Conservation (phyloP, 2,888 invertebrate genomes). For the Mesorhabditis spiculigera region DNA sequence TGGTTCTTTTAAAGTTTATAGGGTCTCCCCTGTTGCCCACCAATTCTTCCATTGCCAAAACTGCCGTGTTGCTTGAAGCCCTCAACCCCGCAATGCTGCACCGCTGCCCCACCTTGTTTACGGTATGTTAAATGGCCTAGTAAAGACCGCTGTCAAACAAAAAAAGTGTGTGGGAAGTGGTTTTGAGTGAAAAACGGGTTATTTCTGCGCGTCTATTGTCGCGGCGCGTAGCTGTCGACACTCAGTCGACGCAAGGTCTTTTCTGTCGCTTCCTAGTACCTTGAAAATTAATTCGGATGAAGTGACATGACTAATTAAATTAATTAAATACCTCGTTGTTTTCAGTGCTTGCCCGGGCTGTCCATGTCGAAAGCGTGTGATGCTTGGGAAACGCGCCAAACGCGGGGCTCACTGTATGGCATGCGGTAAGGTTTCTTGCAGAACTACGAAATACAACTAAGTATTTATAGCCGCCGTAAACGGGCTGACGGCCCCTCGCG, state of each 20-base stretch:
- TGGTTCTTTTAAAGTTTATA: neutral
- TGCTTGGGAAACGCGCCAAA: constrained; percentile 35
- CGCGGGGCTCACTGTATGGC: constrained; percentile 38
- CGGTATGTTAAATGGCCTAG: constrained; percentile 9
- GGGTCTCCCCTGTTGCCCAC: constrained; percentile 41
- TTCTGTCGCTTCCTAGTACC: neutral
- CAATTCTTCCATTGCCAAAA: constrained; percentile 24
- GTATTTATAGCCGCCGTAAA: neutral
- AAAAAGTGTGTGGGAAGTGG: too few species aligned
- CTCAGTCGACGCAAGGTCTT: neutral
- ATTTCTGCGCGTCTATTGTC: too few species aligned
- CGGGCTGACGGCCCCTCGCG: constrained; percentile 11
- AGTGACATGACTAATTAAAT: neutral
- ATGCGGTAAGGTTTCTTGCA: constrained; percentile 12
- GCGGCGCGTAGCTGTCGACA: too few species aligned
- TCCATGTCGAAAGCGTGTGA: constrained; percentile 36
- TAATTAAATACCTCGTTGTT: neutral
- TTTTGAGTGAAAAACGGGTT: too few species aligned
- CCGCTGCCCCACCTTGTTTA: constrained; percentile 42
- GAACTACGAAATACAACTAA: neutral
- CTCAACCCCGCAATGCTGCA: constrained; percentile 27
- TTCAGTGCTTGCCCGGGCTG: constrained; percentile 37
- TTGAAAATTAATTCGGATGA: neutral
- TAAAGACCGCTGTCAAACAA: too few species aligned
- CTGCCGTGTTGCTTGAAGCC: constrained; percentile 42